Evolutionary conservation across 2,797 vertebrate species (phyloP), one percentile per base, ranked within the genome.

Genomic region (Stomatorhinus walkeri): DNA sequence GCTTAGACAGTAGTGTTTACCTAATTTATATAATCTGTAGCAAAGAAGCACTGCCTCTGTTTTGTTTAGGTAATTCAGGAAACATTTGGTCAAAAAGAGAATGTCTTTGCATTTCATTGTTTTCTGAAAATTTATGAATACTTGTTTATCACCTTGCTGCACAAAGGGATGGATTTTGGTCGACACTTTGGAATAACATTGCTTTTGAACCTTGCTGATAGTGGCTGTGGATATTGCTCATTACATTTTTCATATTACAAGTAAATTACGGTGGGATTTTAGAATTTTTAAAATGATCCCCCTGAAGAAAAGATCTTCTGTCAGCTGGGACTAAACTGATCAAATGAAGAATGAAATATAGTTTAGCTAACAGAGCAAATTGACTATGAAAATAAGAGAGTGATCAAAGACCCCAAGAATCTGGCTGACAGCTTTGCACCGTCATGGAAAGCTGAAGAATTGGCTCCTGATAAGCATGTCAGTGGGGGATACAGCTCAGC

Each of bases 161-260:
- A 81, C 76, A 81, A 81, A 81, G 76, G 76, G 16, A 46, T 46
- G 76, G 19, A 0, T 81, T 81, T 46, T 46, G 76, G 19, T 81
- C 16, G 36, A n/a, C 16, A 43, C 16, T 43, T 46, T 46, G 36
- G 14, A 46, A 81, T 46, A 46, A 46, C 7, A 46, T 79, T 79
- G 36, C 76, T 10, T 81, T 81, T 46, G 76, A n/a, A 46, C 40
- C 8, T 46, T 46, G 40, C 76, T 81, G 36, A 40, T 81, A 43
- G 36, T 19, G 76, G 6, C 40, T 46, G 76, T 81, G 76, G 16
- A 81, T 46, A 43, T 22, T 81, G 19, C 76, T 46, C 76, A 46
- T 81, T 81, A 40, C 40, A 46, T 81, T 43, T n/a, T 81, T 81
- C 36, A 81, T 81, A 81, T 46, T 81, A 46, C 76, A 81, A 81